Evolutionary conservation across 2,888 invertebrate species (phyloP).

Genomic region (Cryptocephalus primarius): DNA sequence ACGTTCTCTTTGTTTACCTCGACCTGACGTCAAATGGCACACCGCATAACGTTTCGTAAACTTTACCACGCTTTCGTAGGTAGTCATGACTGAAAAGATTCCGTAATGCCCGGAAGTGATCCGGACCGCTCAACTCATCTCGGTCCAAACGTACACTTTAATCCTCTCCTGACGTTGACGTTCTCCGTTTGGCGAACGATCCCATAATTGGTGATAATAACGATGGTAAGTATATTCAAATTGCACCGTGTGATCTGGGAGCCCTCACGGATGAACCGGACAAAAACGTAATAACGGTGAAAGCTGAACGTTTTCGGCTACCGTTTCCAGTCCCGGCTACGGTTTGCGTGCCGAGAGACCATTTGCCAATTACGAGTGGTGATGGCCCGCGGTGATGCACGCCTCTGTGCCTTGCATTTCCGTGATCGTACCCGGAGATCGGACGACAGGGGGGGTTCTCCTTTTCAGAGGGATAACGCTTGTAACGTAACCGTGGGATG

Average conservation of each 20-base stretch:
- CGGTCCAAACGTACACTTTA: background rate
- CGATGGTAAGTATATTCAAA: background rate
- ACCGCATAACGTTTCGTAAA: background rate
- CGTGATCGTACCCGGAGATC: background rate
- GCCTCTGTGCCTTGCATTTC: constrained; percentile 3
- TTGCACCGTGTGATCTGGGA: constrained; percentile 1
- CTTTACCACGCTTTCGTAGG: background rate
- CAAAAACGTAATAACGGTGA: constrained; percentile 1
- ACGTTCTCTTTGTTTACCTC: too few species aligned
- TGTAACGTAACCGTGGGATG: too few species aligned
- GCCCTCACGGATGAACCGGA: background rate
- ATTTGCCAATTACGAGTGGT: background rate
- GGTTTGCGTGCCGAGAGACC: background rate
- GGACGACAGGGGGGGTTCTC: too few species aligned
- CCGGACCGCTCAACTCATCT: background rate
- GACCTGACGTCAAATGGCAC: too few species aligned
- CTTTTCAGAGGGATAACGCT: too few species aligned
- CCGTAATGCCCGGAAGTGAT: constrained; percentile 1
- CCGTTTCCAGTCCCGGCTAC: background rate
- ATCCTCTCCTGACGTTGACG: background rate
- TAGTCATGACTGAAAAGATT: background rate
- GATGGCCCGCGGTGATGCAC: constrained; percentile 4
- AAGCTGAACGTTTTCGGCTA: constrained; percentile 1
- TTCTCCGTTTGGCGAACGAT: background rate
- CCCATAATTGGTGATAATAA: constrained; percentile 1